A percentile compares a stretch with the other conserved stretches of the same genome.
Conservation (phyloP, 35 echinoderm and acorn worm species). For the Stichopus chloronotus region DNA sequence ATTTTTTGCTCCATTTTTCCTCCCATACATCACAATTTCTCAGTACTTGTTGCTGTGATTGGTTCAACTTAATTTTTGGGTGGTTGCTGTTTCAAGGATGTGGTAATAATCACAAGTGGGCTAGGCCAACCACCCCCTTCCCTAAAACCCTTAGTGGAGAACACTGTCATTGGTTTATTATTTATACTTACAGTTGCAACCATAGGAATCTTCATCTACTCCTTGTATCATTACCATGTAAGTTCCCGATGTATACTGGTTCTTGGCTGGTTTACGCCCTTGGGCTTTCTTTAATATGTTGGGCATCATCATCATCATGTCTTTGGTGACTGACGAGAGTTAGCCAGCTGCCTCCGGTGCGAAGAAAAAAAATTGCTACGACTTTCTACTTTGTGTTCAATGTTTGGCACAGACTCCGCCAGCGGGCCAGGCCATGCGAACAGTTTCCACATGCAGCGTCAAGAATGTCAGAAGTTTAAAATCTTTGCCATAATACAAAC, state of each 20-base stretch:
- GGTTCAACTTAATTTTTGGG: no score
- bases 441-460: not conserved
- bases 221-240: conserved; percentile 60
- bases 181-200: conserved; percentile 37
- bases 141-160: no score
- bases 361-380: not conserved
- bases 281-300: conserved; percentile 56
- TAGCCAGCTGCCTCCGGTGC: not conserved
- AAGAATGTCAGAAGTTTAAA: not conserved
- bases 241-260: conserved; percentile 53
- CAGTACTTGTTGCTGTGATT: no score
- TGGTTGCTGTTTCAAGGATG: no score
- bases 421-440: not conserved
- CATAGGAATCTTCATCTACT: conserved; percentile 41
- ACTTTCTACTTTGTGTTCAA: not conserved
- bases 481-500: not conserved
- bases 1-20: no score
- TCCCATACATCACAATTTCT: no score
- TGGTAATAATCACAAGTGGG: no score
- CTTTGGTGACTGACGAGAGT: not conserved
- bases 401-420: not conserved
- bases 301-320: not conserved
- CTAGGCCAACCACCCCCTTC: no score
- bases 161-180: no score
- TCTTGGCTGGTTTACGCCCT: conserved; percentile 35